phyloP scores from a whole-genome alignment of 2,113 vertebrate genomes.

The Prietella phreatophila region DNA sequence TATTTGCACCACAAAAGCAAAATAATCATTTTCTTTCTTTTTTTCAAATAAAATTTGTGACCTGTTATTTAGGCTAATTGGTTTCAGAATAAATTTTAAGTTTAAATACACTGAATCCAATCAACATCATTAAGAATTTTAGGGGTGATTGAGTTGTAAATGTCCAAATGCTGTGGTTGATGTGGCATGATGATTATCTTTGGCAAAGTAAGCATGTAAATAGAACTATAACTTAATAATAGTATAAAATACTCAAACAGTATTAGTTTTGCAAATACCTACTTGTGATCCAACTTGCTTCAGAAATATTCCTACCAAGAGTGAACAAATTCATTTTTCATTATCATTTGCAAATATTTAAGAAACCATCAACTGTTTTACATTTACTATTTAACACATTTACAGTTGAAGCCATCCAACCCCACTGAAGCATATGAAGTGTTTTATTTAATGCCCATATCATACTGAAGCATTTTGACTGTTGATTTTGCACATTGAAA shows the following conservation, averaged over 20 bases:
- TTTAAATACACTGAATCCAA: not conserved
- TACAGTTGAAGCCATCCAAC: not conserved
- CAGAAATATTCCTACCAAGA: slow-evolving; percentile 11
- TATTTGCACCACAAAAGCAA: not conserved
- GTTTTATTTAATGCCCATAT: slow-evolving; percentile 27
- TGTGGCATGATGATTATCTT: not conserved
- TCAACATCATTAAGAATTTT: not conserved
- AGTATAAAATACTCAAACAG: not conserved
- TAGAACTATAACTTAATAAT: not conserved
- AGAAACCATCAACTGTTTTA: not conserved
- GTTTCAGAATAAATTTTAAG: not conserved
- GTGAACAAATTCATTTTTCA: not conserved
- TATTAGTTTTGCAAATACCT: slow-evolving; percentile 1
- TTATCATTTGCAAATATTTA: not conserved
- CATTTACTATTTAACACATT: not conserved
- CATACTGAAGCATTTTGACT: slow-evolving; percentile 25
- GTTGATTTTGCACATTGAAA: slow-evolving; percentile 62
- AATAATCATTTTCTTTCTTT: not conserved
- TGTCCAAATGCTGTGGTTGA: not conserved
- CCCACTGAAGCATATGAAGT: slow-evolving; percentile 23
- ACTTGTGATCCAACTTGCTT: slow-evolving; percentile 14
- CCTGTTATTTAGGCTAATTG: not conserved
- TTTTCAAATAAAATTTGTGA: not conserved
- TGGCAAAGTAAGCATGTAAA: not conserved
- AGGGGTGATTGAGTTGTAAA: not conserved